Evolutionary conservation across 2,888 invertebrate genomes (phyloP).

Genomic region (Apamea anceps): DNA sequence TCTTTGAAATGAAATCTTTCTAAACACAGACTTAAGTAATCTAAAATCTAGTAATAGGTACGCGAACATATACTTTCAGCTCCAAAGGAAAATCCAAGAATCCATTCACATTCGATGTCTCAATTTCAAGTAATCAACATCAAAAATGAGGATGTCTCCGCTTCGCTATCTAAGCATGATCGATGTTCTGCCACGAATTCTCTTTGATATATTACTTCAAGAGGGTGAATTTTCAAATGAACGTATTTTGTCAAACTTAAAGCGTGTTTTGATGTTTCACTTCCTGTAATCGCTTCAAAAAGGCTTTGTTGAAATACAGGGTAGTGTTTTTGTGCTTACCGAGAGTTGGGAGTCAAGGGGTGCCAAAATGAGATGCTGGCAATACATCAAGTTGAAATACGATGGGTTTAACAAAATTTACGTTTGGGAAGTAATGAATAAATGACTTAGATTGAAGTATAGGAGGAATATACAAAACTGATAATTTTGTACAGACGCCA

Average conservation of each 20-base stretch:
- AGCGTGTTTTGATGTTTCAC: conserved; percentile 47
- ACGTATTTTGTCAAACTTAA: conserved; percentile 57
- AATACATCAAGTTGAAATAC: conserved; percentile 42
- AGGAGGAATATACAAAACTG: not conserved
- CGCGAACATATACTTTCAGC: conserved; percentile 3
- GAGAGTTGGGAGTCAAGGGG: conserved; percentile 16
- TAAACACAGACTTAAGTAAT: conserved; percentile 2
- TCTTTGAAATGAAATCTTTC: not conserved
- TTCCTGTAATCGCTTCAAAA: conserved; percentile 42
- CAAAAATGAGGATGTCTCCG: conserved; percentile 52
- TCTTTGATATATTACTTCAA: conserved; percentile 58
- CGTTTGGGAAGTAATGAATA: conserved; percentile 21
- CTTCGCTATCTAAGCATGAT: conserved; percentile 64
- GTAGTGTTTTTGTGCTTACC: conserved; percentile 31
- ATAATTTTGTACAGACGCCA: not conserved
- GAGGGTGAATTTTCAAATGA: conserved; percentile 53
- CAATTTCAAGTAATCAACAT: conserved; percentile 67
- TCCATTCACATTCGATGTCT: conserved; percentile 42
- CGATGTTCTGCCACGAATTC: conserved; percentile 58
- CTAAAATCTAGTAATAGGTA: conserved; percentile 18
- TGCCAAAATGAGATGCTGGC: conserved; percentile 30
- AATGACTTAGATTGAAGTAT: not conserved
- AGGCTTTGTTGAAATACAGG: conserved; percentile 22
- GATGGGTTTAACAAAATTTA: conserved; percentile 34
- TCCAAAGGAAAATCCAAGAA: conserved; percentile 4